phyloP scores from a whole-genome alignment of 2,113 vertebrate species.

The Aegotheles bennettii region DNA sequence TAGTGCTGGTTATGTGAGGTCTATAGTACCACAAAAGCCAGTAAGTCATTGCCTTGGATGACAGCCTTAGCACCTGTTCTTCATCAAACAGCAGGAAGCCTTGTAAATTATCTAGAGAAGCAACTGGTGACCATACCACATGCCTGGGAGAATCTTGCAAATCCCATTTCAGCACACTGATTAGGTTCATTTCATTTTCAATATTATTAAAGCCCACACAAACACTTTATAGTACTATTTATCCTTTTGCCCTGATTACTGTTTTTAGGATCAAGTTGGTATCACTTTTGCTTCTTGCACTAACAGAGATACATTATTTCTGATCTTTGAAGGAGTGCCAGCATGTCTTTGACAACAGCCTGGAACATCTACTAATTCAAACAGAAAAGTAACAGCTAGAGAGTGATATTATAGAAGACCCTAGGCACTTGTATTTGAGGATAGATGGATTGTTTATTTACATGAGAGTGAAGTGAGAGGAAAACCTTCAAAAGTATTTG shows the following conservation, averaged over 20 bases:
- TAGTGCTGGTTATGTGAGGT: conserved; percentile 65
- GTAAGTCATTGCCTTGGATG: conserved; percentile 65
- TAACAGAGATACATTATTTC: neutral
- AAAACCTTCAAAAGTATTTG: neutral
- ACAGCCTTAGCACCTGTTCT: conserved; percentile 66
- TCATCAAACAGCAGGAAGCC: conserved; percentile 65
- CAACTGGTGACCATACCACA: conserved; percentile 48
- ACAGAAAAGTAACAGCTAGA: neutral
- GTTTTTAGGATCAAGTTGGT: neutral
- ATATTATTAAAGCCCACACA: conserved; percentile 16
- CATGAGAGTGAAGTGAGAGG: neutral
- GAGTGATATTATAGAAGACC: neutral
- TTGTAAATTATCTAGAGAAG: conserved; percentile 66
- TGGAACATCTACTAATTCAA: neutral
- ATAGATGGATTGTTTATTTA: neutral
- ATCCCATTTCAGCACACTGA: conserved; percentile 12
- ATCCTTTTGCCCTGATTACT: conserved; percentile 18
- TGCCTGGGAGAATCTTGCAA: conserved; percentile 16
- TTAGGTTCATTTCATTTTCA: conserved; percentile 53
- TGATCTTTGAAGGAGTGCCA: neutral
- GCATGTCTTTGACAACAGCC: neutral
- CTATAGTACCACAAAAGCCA: conserved; percentile 56
- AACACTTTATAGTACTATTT: neutral
- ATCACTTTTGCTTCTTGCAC: neutral
- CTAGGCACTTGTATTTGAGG: neutral